Evolutionary conservation across 2,113 vertebrate species (phyloP).

Genomic region (Hiodon tergisus): DNA sequence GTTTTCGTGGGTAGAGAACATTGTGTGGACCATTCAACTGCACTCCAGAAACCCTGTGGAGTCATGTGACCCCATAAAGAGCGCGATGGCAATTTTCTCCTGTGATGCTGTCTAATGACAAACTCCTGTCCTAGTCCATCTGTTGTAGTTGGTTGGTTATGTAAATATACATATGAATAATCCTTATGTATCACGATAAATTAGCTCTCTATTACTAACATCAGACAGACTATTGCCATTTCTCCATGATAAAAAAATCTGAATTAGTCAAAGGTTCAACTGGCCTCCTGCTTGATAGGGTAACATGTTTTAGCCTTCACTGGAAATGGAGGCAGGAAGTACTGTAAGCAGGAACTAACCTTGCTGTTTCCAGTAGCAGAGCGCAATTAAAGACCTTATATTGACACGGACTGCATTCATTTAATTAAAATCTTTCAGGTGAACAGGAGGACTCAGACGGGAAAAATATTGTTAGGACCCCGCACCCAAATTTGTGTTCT

Average conservation of each 20-base stretch:
- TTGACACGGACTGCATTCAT: slow-evolving; percentile 34
- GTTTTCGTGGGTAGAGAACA: neutral
- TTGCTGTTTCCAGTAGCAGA: slow-evolving; percentile 19
- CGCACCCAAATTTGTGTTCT: neutral
- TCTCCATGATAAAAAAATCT: too few species aligned
- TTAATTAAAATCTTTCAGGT: slow-evolving; percentile 43
- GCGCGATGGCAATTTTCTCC: neutral
- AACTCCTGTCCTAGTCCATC: too few species aligned
- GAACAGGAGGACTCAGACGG: slow-evolving; percentile 45
- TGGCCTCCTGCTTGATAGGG: too few species aligned
- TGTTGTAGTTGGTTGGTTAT: too few species aligned
- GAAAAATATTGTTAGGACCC: slow-evolving; percentile 40
- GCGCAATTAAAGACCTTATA: slow-evolving; percentile 46
- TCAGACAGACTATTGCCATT: too few species aligned
- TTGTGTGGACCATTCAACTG: neutral
- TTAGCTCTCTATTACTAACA: too few species aligned
- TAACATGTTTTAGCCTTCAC: too few species aligned
- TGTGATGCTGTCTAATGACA: too few species aligned
- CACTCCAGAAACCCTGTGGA: neutral
- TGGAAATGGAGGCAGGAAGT: too few species aligned
- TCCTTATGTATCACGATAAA: too few species aligned
- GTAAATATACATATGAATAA: too few species aligned
- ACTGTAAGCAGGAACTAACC: neutral
- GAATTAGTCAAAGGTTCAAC: too few species aligned
- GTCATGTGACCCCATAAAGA: neutral